phyloP scores from a whole-genome alignment of 2,888 invertebrate genomes.

The Caenorhabditis sinica region DNA sequence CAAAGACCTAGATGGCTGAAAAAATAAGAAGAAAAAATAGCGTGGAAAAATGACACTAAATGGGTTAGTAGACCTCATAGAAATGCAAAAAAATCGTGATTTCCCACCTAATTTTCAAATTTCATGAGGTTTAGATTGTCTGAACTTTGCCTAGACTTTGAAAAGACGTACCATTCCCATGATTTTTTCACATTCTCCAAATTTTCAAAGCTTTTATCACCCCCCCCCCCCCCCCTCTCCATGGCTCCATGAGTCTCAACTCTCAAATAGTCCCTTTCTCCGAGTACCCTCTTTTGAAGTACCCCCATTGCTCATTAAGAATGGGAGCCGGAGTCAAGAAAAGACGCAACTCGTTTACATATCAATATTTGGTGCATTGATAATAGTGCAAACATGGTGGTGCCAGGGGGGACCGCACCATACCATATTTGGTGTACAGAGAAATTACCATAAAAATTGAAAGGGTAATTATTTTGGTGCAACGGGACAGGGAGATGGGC shows the following conservation, averaged over 20 bases:
- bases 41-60: too few relatives aligned
- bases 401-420: not conserved
- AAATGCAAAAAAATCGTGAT: too few relatives aligned
- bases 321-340: not conserved
- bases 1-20: too few relatives aligned
- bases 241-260: conserved; percentile 1
- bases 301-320: not conserved
- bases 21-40: too few relatives aligned
- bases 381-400: conserved; percentile 5
- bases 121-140: too few relatives aligned
- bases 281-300: too few relatives aligned
- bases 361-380: conserved; percentile 6
- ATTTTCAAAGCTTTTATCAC: not conserved
- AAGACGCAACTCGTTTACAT: not conserved
- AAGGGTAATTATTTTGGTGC: not conserved
- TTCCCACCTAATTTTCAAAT: too few relatives aligned
- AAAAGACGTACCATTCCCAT: too few relatives aligned
- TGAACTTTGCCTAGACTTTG: too few relatives aligned
- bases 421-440: not conserved
- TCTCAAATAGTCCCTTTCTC: not conserved
- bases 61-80: too few relatives aligned
- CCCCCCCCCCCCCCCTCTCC: not conserved
- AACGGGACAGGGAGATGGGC: not conserved
- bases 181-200: too few relatives aligned
- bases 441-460: not conserved